phyloP scores from a whole-genome alignment of 2,888 invertebrate genomes.

The Mycalesis mineus region DNA sequence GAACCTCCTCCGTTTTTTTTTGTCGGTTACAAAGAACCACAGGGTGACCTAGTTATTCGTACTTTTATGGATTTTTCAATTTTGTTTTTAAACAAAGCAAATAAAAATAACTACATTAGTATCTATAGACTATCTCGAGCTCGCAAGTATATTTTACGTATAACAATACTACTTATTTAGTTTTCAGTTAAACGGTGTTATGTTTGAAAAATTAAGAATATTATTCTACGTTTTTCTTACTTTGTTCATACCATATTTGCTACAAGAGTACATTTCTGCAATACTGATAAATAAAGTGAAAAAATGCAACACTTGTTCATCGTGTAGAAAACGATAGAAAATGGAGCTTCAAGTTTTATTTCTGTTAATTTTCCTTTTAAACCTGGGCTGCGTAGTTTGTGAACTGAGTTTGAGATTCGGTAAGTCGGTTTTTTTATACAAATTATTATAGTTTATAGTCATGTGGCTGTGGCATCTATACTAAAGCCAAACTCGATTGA shows the following conservation, averaged over 20 bases:
- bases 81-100: no score
- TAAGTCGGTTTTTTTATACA: slow-evolving; percentile 38
- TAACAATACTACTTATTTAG: no score
- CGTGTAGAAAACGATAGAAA: slow-evolving; percentile 38
- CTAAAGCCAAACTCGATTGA: no score
- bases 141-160: no score
- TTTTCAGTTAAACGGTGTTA: slow-evolving; percentile 28
- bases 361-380: slow-evolving; percentile 46
- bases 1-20: no score
- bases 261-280: slow-evolving; percentile 67
- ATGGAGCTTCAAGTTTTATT: slow-evolving; percentile 45
- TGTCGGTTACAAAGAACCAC: no score
- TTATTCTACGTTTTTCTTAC: slow-evolving; percentile 62
- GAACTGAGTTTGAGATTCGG: slow-evolving; percentile 62
- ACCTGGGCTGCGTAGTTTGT: slow-evolving; percentile 51
- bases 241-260: slow-evolving; percentile 60
- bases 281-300: slow-evolving; percentile 59
- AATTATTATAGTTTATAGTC: neutral
- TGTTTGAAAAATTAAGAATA: slow-evolving; percentile 64
- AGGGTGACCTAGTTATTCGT: no score
- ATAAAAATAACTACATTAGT: no score
- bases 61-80: no score
- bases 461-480: no score
- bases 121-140: no score
- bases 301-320: slow-evolving; percentile 44